phyloP scores from a whole-genome alignment of 2,113 vertebrate species.

The Pseudorhombus dupliciocellatus region DNA sequence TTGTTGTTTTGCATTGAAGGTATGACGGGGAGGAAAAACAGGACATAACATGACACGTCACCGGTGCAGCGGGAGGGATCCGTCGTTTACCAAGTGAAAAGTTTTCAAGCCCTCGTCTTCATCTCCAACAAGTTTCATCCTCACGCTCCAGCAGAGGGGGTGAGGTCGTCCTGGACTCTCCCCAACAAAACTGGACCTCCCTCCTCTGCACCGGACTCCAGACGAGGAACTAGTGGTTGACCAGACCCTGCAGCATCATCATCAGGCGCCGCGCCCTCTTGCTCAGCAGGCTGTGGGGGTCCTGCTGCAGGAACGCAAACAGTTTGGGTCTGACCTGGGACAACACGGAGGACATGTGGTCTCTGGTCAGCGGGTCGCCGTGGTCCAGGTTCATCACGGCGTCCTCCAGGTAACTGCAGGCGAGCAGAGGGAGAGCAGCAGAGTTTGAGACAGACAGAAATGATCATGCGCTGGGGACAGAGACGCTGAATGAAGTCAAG shows the following conservation, averaged over 20 bases:
- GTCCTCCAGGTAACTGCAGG: conserved; percentile 92
- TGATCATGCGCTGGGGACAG: too few species aligned
- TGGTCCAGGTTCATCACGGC: conserved; percentile 97
- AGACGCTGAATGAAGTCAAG: not conserved
- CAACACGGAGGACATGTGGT: conserved; percentile 96
- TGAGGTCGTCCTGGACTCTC: not conserved
- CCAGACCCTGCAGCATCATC: conserved; percentile 96
- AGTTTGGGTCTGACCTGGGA: conserved; percentile 94
- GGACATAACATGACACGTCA: conserved; percentile 20
- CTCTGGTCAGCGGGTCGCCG: conserved; percentile 92
- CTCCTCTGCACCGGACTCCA: not conserved
- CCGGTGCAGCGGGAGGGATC: not conserved
- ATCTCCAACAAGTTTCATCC: not conserved
- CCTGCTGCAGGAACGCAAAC: conserved; percentile 92
- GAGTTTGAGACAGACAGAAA: too few species aligned
- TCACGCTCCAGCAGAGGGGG: not conserved
- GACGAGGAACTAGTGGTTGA: conserved; percentile 83
- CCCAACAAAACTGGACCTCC: not conserved
- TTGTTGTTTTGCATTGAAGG: conserved; percentile 18
- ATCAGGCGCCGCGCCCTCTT: conserved; percentile 92
- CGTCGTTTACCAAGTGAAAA: not conserved
- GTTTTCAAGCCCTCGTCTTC: not conserved
- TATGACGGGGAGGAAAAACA: not conserved
- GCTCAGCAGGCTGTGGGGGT: conserved; percentile 87
- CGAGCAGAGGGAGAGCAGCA: not conserved